These are phyloP conservation scores for Prunella strophiata DNA, from an alignment of 2,797 vertebrate species.

Conservation along the genomic window DNA sequence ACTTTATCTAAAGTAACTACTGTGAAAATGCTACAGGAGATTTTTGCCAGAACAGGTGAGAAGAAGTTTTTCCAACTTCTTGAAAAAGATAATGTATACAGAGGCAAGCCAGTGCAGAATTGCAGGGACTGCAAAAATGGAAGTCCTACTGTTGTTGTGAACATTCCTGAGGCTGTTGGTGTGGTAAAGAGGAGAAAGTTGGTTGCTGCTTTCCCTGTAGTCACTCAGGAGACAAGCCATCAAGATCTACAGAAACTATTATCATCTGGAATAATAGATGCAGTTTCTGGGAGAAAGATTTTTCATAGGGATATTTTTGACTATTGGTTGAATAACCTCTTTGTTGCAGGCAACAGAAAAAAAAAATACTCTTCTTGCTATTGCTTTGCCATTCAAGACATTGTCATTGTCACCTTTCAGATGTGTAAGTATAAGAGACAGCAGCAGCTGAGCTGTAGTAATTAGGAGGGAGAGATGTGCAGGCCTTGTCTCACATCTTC, in stretches of 20 bases:
- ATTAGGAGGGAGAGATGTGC: slow-evolving; percentile 55
- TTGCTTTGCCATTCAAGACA: slow-evolving; percentile 26
- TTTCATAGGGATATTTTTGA: not conserved
- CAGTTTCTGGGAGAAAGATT: not conserved
- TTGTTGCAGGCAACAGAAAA: not conserved
- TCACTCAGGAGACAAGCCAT: not conserved
- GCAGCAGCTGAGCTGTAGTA: slow-evolving; percentile 62
- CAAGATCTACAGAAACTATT: not conserved
- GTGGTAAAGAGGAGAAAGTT: not conserved
- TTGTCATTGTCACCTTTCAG: slow-evolving; percentile 63
- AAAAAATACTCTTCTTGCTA: not conserved
- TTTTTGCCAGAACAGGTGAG: not conserved
- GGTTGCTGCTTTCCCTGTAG: not conserved
- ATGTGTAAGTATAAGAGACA: slow-evolving; percentile 56
- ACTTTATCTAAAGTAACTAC: not conserved
- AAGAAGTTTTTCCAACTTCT: not conserved
- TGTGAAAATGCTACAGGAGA: not conserved
- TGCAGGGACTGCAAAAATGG: not conserved
- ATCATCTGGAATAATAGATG: not conserved
- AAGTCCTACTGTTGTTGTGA: not conserved
- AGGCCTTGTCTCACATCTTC: slow-evolving; percentile 24
- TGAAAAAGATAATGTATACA: not conserved
- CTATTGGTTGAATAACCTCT: not conserved
- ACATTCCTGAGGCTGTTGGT: accelerated
- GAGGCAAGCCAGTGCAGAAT: not conserved